phyloP scores from a whole-genome alignment of 2,888 invertebrate genomes.

The Cylloceria caligata region DNA sequence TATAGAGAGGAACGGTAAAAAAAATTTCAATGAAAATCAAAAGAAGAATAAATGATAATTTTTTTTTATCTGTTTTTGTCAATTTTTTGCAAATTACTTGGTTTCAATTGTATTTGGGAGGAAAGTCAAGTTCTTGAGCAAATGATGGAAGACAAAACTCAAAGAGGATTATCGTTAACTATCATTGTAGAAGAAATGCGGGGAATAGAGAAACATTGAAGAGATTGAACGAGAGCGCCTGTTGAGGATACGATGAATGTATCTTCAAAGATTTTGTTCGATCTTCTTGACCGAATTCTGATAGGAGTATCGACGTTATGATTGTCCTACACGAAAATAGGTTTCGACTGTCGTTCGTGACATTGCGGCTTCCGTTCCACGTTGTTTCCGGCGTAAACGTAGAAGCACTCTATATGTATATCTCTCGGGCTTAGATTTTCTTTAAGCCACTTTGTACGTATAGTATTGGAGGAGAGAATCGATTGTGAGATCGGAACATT shows the following conservation, averaged over 20 bases:
- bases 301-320: background rate
- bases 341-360: slow-evolving; percentile 9
- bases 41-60: background rate
- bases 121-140: too few species aligned
- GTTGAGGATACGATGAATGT: slow-evolving; percentile 42
- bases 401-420: background rate
- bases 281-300: slow-evolving; percentile 18
- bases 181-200: background rate
- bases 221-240: slow-evolving; percentile 4
- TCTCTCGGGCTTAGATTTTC: slow-evolving; percentile 9
- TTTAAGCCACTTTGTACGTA: background rate
- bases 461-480: slow-evolving; percentile 33
- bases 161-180: slow-evolving; percentile 8
- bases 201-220: background rate
- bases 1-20: background rate
- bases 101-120: too few species aligned
- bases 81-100: too few species aligned
- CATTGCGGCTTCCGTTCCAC: background rate
- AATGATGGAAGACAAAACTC: background rate
- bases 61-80: too few species aligned
- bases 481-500: slow-evolving; percentile 45
- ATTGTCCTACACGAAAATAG: slow-evolving; percentile 33
- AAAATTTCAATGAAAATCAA: background rate
- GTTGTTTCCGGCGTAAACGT: background rate
- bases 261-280: slow-evolving; percentile 6